Evolutionary conservation across 2,797 vertebrate species (phyloP), one percentile per base, ranked within the genome.

Genomic region (Acanthis flammea): DNA sequence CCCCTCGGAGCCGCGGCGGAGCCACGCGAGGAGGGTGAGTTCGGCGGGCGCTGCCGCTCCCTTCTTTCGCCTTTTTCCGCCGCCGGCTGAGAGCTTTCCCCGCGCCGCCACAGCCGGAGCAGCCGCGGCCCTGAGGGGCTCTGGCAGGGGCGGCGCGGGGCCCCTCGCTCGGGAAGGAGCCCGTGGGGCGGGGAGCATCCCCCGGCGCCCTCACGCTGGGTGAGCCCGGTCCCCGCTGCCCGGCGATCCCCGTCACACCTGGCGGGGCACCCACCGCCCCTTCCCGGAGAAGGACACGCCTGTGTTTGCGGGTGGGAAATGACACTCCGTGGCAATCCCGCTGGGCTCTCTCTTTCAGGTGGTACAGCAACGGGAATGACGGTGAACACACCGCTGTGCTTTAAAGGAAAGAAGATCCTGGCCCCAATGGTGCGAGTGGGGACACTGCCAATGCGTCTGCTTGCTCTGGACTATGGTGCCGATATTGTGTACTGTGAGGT

Each of bases 401-500:
- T 99, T 66, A 95, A 65, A 9, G 98, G 98, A 65, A 98, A 99
- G 94, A 96, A 97, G 30, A 98, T 99, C 74, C 93, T 99, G 96
- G 99, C 99, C 17, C 99, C 99, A 0, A 99, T 99, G 99, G 99
- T 99, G 72, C 98, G 99, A 5, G 98, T 99, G 12, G 99, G 99
- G 33, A 99, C 99, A 0, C 97, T 99, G 22, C 99, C 99, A 1
- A 99, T 99, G 99, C 97, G 99, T 16, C 98, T 99, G 15, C 98
- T 99, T 55, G 99, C 99, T 27, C 97, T 99, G 97, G 99, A 99
- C 97, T 99, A 99, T 30, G 99, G 99, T 47, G 99, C 99, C 2
- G 99, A 99, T 86, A 98, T 99, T 51, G 99, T 99, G 51, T 99
- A 99, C 97, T 99, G 99, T 67, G 99, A 99, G 99, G 99, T 99